Evolutionary conservation across 2,888 invertebrate species (phyloP).

Genomic region (Acanthococcus lagerstroemiae): DNA sequence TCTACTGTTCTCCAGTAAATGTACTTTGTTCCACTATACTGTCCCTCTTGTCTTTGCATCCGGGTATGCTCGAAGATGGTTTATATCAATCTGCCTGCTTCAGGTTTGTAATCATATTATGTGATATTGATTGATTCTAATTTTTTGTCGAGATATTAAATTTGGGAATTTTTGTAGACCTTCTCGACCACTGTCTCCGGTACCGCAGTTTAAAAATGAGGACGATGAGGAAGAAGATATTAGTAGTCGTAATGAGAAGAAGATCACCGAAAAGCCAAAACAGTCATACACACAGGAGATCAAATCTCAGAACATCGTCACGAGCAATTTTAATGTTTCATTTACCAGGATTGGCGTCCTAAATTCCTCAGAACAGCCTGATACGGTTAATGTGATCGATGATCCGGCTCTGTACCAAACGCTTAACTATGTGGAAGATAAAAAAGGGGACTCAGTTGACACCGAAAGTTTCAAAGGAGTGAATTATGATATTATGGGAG

Average conservation of each 20-base stretch:
- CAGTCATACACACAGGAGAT: background rate
- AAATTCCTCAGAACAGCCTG: background rate
- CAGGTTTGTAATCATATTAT: slow-evolving; percentile 46
- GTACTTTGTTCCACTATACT: slow-evolving; percentile 76
- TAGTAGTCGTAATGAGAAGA: slow-evolving; percentile 37
- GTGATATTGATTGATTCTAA: background rate
- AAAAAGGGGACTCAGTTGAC: background rate
- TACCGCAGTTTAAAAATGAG: slow-evolving; percentile 52
- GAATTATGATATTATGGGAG: slow-evolving; percentile 48
- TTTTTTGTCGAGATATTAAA: background rate
- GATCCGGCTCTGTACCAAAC: background rate
- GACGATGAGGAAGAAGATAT: slow-evolving; percentile 42
- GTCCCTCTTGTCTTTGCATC: slow-evolving; percentile 80
- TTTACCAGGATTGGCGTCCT: slow-evolving; percentile 1
- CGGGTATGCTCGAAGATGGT: slow-evolving; percentile 77
- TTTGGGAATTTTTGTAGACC: slow-evolving; percentile 49
- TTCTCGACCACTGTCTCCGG: slow-evolving; percentile 60
- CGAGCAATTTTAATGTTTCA: slow-evolving; percentile 21
- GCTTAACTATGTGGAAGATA: slow-evolving; percentile 4
- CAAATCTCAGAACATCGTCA: background rate
- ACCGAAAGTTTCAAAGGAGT: background rate
- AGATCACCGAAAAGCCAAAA: slow-evolving; percentile 41
- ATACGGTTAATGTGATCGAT: background rate
- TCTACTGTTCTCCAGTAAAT: slow-evolving; percentile 87
- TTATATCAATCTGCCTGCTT: slow-evolving; percentile 72